Evolutionary conservation across 2,797 vertebrate genomes (phyloP), one percentile per base, ranked within the genome.

Genomic region (Eurystomus glaucurus): DNA sequence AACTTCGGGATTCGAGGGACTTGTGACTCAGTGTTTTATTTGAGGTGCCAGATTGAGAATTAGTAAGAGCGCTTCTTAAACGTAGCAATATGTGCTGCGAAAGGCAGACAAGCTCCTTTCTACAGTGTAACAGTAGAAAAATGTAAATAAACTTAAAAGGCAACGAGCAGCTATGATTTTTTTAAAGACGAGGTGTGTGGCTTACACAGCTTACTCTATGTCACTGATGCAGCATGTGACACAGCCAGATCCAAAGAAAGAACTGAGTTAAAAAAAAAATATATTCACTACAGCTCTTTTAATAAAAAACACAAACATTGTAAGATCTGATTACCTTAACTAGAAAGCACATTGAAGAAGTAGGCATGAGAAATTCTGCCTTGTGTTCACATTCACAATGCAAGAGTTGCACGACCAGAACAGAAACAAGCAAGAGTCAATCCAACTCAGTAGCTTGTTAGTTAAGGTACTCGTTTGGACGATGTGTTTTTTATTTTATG

Each of bases 11-110:
- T 94, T 94, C 61, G 22, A n/a, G 75, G 29, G 78, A 41, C 81
- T 90, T 82, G 64, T 77, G 95, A 50, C 60, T 65, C 80, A 60
- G 51, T 95, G 87, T 84, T 95, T 94, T 91, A 69, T 64, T 50
- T 88, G 62, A 84, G 84, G 70, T 86, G 84, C 74, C 83, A 88
- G 77, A 57, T 28, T 31, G 74, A 72, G 70, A 92, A 85, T 93
- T 93, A 79, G 18, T 51, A 41, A 33, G 68, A 83, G 64, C 0
- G 3, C 23, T 89, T 75, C 76, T 85, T 83, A 91, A 85, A 65
- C 48, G 14, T 14, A 85, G 84, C 91, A 93, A 20, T 92, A 85
- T 93, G 85, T 79, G 74, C 92, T 93, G 88, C 62, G 86, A 79
- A 87, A 90, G 92, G 62, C 93, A 79, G 92, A 33, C 29, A 26